phyloP scores from a whole-genome alignment of 2,113 vertebrate species.

The Holacanthus passer region DNA sequence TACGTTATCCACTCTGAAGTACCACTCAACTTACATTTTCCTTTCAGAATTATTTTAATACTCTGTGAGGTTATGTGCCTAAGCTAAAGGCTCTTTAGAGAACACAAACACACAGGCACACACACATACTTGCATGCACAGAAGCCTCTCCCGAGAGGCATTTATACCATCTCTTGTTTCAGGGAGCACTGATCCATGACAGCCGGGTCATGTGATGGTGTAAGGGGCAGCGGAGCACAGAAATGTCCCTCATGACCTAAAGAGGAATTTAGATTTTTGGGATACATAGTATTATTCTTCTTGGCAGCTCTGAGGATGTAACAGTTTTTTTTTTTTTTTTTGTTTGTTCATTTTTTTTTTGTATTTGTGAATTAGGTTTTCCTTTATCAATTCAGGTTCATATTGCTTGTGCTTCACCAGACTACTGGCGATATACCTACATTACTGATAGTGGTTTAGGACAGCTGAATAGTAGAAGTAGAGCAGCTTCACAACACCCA shows the following conservation, averaged over 20 bases:
- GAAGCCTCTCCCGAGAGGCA: slow-evolving; percentile 15
- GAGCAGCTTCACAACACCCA: background rate
- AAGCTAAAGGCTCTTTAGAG: slow-evolving; percentile 35
- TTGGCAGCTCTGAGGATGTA: background rate
- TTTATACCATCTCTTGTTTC: slow-evolving; percentile 36
- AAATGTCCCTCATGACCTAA: slow-evolving; percentile 4
- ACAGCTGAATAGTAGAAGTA: background rate
- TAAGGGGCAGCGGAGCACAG: slow-evolving; percentile 5
- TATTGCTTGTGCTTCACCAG: too few relatives aligned
- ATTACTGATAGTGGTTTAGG: background rate
- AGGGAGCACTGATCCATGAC: slow-evolving; percentile 47
- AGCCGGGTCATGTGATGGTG: slow-evolving; percentile 18
- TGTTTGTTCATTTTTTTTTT: too few relatives aligned
- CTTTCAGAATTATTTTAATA: slow-evolving; percentile 20
- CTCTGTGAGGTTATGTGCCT: slow-evolving; percentile 14
- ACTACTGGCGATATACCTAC: background rate
- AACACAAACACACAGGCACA: background rate
- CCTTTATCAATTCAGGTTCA: background rate
- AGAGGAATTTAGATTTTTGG: background rate
- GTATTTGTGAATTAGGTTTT: background rate
- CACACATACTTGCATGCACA: background rate
- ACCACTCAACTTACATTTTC: slow-evolving; percentile 21
- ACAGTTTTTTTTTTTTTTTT: background rate
- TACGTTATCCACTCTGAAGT: slow-evolving; percentile 13
- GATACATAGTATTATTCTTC: background rate